Conservation (phyloP, 2,113 vertebrate genomes). For the Antennarius striatus region DNA sequence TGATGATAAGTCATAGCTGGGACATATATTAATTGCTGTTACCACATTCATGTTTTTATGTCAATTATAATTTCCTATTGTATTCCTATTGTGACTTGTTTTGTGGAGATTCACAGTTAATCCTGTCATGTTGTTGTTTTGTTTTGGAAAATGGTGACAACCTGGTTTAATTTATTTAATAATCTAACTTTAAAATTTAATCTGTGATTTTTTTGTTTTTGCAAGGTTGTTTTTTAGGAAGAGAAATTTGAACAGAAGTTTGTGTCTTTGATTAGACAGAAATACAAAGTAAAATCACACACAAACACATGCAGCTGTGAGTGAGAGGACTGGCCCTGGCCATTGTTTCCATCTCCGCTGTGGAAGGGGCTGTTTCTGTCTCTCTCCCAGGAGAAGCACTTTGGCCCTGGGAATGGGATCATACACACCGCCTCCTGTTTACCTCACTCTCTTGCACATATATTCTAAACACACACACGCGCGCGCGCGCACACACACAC, state of each 20-base stretch:
- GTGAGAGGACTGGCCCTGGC: constrained; percentile 46
- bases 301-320: constrained; percentile 39
- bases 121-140: too few relatives aligned
- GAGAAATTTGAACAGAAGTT: not conserved
- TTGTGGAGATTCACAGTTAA: too few relatives aligned
- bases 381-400: constrained; percentile 60
- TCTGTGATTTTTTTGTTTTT: too few relatives aligned
- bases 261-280: constrained; percentile 9
- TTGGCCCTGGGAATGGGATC: constrained; percentile 67
- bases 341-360: constrained; percentile 74
- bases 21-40: too few relatives aligned
- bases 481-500: too few relatives aligned
- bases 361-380: constrained; percentile 66
- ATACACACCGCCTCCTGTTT: constrained; percentile 71
- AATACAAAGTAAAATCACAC: constrained; percentile 32
- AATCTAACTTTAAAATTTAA: too few relatives aligned
- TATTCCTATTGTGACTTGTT: too few relatives aligned
- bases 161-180: too few relatives aligned
- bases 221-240: not conserved
- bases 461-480: constrained; percentile 8
- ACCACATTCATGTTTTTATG: too few relatives aligned
- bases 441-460: constrained; percentile 45
- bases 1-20: too few relatives aligned
- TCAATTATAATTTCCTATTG: too few relatives aligned
- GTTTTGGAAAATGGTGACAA: too few relatives aligned